A percentile compares a stretch with the other conserved stretches of the same genome.
Conservation (phyloP, 2,797 vertebrate species). For the Rhynchonycteris naso region DNA sequence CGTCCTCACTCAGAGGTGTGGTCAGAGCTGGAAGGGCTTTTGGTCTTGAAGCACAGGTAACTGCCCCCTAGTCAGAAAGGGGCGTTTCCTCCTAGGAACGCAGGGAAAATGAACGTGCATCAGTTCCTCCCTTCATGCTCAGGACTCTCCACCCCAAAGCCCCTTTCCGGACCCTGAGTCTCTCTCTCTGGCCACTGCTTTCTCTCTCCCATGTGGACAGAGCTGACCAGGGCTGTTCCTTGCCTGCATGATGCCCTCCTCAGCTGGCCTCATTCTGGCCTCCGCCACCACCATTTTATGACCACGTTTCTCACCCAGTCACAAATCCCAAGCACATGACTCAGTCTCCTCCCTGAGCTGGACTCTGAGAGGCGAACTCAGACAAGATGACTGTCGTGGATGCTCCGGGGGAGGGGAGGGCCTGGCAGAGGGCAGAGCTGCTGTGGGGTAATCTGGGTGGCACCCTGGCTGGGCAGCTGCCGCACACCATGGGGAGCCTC, state of each 20-base stretch:
- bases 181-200: neutral
- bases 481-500: rapidly evolving
- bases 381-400: rapidly evolving
- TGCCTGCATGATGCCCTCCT: neutral
- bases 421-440: neutral
- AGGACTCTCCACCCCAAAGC: neutral
- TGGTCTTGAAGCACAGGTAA: neutral
- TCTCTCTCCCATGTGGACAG: neutral
- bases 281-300: neutral
- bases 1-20: neutral
- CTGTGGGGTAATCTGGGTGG: rapidly evolving
- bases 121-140: neutral
- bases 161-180: neutral
- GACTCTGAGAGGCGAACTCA: neutral
- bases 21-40: neutral
- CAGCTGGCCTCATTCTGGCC: neutral
- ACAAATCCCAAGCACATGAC: neutral
- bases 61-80: neutral
- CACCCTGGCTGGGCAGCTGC: rapidly evolving
- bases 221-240: neutral
- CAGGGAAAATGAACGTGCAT: neutral
- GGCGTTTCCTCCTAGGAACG: neutral
- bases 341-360: neutral
- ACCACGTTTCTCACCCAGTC: neutral
- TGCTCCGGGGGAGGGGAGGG: rapidly evolving